Percentiles rank a stretch among this genome's conserved stretches.
Evolutionary conservation across 2,113 vertebrate species (phyloP).

Genomic region (Cynocephalus volans): DNA sequence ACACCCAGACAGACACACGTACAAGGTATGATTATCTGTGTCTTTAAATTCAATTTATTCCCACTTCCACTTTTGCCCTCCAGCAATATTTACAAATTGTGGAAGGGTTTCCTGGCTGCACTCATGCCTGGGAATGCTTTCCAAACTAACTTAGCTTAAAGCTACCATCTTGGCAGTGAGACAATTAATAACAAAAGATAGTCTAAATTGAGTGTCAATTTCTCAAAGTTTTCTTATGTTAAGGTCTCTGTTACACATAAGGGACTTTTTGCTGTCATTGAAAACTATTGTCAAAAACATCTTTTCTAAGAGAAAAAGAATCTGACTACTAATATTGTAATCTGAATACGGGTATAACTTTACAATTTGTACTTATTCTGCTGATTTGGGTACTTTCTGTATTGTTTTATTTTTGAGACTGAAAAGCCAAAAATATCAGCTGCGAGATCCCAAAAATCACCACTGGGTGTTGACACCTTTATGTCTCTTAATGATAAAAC

Average conservation of each 20-base stretch:
- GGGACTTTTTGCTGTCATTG: conserved; percentile 9
- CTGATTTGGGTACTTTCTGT: conserved; percentile 16
- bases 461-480: conserved; percentile 21
- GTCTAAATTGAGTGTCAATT: conserved; percentile 6
- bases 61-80: conserved; percentile 38
- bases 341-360: conserved; percentile 66
- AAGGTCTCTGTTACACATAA: conserved; percentile 43
- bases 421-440: conserved; percentile 11
- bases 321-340: neutral
- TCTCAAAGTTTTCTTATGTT: conserved; percentile 13
- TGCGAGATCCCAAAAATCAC: neutral
- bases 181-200: conserved; percentile 51
- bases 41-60: conserved; percentile 63
- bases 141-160: conserved; percentile 57
- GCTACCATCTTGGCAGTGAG: neutral
- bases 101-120: neutral
- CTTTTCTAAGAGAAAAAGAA: conserved; percentile 52
- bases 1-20: neutral
- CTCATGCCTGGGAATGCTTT: conserved; percentile 48
- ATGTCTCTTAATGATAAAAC: conserved; percentile 42
- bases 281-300: conserved; percentile 57
- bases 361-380: neutral
- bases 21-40: neutral
- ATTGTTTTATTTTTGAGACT: conserved; percentile 5
- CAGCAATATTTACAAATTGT: conserved; percentile 13